Evolutionary conservation across 2,113 vertebrate genomes (phyloP).

Genomic region (Leptocoma aspasia): DNA sequence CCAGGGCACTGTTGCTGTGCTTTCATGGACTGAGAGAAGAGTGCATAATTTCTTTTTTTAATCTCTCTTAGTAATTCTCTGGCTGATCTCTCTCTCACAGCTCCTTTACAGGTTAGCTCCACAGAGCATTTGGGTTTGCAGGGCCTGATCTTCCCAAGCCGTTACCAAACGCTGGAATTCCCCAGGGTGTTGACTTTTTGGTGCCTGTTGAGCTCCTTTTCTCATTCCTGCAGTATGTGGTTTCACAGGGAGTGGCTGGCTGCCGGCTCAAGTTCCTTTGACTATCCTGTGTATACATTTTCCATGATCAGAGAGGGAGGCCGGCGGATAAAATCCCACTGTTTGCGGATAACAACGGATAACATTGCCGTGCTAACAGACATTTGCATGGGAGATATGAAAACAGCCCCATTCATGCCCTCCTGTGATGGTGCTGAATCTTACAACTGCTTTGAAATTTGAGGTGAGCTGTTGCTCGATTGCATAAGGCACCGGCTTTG

Average conservation of each 20-base stretch:
- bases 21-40: neutral
- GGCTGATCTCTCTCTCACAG: neutral
- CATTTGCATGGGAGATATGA: neutral
- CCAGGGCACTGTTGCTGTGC: neutral
- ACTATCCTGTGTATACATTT: neutral
- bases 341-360: neutral
- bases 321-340: neutral
- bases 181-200: conserved; percentile 25
- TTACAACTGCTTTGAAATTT: conserved; percentile 4
- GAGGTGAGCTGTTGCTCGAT: neutral
- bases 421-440: neutral
- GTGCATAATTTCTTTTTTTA: neutral
- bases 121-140: neutral
- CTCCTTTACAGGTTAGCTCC: neutral
- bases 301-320: neutral
- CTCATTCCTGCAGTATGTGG: neutral
- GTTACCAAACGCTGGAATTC: neutral
- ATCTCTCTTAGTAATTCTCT: neutral
- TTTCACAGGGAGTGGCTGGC: conserved; percentile 55
- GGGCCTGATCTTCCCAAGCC: neutral
- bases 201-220: neutral
- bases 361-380: neutral
- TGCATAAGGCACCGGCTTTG: neutral
- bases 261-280: neutral
- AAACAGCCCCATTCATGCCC: conserved; percentile 18